Evolutionary conservation across 2,797 vertebrate genomes (phyloP), one percentile per base, ranked within the genome.

Genomic region (Tamandua tetradactyla): DNA sequence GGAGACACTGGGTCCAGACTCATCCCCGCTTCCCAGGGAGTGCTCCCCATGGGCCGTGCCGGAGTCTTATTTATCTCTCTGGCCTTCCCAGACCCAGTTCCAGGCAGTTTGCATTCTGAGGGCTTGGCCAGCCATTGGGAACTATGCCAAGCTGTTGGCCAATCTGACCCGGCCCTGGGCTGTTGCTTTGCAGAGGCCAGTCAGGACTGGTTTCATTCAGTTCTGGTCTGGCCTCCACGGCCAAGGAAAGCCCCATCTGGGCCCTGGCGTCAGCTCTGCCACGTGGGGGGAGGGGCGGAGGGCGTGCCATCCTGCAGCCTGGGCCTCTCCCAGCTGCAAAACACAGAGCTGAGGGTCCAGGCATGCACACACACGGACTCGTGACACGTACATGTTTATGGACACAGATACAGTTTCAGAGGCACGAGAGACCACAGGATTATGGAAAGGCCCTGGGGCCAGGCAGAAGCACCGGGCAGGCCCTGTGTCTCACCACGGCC

Each of bases 161-260:
- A 0, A 18, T 25, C 30, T 4, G 64, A 52, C 47, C 27, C 20
- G 32, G 79, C 27, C 79, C 88, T 27, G 25, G 93, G 72, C 47
- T 69, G 42, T 44, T 35, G 3, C 66, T 47, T 66, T 14, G 40
- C 71, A 59, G 79, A 84, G 66, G 57, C 71, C 59, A 72, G 69
- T 32, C 0, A 1, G 76, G 35, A 85, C 88, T 84, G 69, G 74
- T 76, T 94, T 91, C 68, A 52, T 76, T 97, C 81, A 82, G 92
- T 52, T 78, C 71, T 93, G 87, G 49, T 66, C 79, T 40, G 64
- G 8, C 10, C 81, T 87, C 71, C n/a, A 44, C 87, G 83, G 13
- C 49, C 42, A 59, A 78, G 68, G 82, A 95, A 93, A 95, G 85
- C 11, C 85, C 42, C 47, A 22, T 52, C 52, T 68, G 91, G 72